These are phyloP conservation scores for Psilopsiagon aymara DNA, from an alignment of 2,113 vertebrate genomes.

Conservation along the genomic window DNA sequence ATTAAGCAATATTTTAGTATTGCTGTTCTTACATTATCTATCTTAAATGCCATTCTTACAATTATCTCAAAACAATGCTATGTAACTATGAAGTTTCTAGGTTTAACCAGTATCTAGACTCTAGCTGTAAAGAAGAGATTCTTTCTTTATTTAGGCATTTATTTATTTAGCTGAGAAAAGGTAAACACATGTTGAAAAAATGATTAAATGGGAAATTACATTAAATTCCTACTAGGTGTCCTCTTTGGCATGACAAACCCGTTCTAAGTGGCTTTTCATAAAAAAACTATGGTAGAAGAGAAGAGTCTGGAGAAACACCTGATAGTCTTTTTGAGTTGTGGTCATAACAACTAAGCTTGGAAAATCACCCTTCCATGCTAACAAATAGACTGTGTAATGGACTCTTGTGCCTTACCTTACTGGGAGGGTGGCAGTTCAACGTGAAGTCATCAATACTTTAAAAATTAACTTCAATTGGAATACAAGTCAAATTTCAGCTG, in stretches of 20 bases:
- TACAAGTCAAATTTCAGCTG: background rate
- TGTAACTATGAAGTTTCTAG: background rate
- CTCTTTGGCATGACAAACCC: background rate
- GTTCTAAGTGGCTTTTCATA: background rate
- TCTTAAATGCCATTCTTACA: background rate
- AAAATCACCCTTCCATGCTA: background rate
- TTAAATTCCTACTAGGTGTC: background rate
- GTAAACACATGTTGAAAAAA: background rate
- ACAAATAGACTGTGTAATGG: background rate
- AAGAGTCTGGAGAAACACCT: background rate
- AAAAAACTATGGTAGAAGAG: background rate
- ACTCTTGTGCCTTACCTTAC: background rate
- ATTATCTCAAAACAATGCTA: background rate
- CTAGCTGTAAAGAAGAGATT: background rate
- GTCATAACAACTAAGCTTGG: background rate
- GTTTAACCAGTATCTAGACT: background rate
- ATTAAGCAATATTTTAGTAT: background rate
- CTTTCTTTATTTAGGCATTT: background rate
- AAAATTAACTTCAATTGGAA: background rate
- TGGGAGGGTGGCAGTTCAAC: background rate
- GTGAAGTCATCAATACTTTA: fast-evolving
- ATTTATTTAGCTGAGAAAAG: background rate
- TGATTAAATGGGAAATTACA: background rate
- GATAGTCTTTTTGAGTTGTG: background rate
- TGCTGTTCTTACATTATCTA: background rate